Evolutionary conservation across 2,888 invertebrate species (phyloP).

Genomic region (Eulithis testata): DNA sequence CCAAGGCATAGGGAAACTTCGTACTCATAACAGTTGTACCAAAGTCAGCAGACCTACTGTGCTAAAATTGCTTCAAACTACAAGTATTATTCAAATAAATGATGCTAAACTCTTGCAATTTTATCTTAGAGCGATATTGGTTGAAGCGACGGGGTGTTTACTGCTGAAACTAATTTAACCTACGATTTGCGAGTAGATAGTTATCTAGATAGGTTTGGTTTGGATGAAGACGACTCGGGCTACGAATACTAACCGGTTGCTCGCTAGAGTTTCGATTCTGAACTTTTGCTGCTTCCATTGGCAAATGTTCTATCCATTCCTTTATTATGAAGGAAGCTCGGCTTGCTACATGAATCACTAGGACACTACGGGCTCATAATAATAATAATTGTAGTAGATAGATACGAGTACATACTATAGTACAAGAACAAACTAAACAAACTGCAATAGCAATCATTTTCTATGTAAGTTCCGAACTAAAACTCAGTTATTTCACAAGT

Average conservation of each 20-base stretch:
- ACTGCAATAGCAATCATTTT: slow-evolving; percentile 26
- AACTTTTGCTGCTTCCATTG: slow-evolving; percentile 37
- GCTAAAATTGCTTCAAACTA: background rate
- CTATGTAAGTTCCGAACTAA: slow-evolving; percentile 22
- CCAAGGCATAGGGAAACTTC: no score
- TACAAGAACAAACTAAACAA: slow-evolving; percentile 12
- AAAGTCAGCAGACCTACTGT: background rate
- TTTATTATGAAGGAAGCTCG: slow-evolving; percentile 16
- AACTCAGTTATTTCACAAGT: slow-evolving; percentile 26
- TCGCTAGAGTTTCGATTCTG: slow-evolving; percentile 31
- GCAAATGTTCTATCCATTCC: slow-evolving; percentile 26
- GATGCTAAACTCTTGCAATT: slow-evolving; percentile 19
- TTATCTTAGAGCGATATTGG: slow-evolving; percentile 21
- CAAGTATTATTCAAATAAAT: background rate
- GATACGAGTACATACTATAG: background rate
- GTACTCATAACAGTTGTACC: background rate
- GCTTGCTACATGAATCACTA: no score
- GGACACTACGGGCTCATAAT: no score
- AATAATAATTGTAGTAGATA: background rate
- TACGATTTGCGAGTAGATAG: slow-evolving; percentile 38
- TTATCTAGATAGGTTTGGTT: slow-evolving; percentile 29
- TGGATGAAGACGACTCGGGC: slow-evolving; percentile 38
- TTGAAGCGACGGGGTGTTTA: slow-evolving; percentile 32
- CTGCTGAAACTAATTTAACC: slow-evolving; percentile 40
- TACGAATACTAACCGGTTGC: slow-evolving; percentile 35